Evolutionary conservation across 2,113 vertebrate species (phyloP), one percentile per base, ranked within the genome.

Genomic region (Melozone crissalis): DNA sequence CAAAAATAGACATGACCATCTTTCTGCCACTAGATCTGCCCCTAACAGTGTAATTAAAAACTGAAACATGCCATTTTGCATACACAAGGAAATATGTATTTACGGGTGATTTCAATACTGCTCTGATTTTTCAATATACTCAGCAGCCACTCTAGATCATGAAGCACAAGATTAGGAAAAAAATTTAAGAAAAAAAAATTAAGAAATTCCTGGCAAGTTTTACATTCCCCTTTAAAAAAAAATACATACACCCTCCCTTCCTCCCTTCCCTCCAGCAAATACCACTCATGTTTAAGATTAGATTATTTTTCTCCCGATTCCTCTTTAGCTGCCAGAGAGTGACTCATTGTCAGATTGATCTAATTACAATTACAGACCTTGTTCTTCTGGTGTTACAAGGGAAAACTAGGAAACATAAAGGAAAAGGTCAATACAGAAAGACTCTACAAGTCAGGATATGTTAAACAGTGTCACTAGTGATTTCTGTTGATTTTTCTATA

Each of bases 231-330:
- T 86, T 85, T 15, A 33, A 92, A 94, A 75, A 47, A 69, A 87
- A 91, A 75, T 28, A 73, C 84, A 85, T 58, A 83, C 6, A 20
- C 72, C 75, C 93, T 96, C 79, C 86, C 68, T 92, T 94, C 92
- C 92, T 96, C 94, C 92, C 87, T 93, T 93, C 66, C 82, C 92
- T 93, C 82, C 68, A 95, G 90, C 76, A 90, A 96, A 96, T 97
- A 93, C 95, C 95, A 89, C 84, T 95, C 96, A 78, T 89, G 68
- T 93, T 96, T 94, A 95, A 97, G 96, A 97, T 96, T 96, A 97
- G 95, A 97, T 96, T 95, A 95, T 93, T 97, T 90, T 93, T 84
- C 47, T 93, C 88, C 39, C 3, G 0, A 93, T 95, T 94, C 72
- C 65, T 93, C 68, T 88, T 96, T 77, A 94, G 68, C 47, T 93